A percentile compares a stretch with the other conserved stretches of the same genome.
Conservation (phyloP, 2,797 vertebrate species). For the Spheniscus humboldti region DNA sequence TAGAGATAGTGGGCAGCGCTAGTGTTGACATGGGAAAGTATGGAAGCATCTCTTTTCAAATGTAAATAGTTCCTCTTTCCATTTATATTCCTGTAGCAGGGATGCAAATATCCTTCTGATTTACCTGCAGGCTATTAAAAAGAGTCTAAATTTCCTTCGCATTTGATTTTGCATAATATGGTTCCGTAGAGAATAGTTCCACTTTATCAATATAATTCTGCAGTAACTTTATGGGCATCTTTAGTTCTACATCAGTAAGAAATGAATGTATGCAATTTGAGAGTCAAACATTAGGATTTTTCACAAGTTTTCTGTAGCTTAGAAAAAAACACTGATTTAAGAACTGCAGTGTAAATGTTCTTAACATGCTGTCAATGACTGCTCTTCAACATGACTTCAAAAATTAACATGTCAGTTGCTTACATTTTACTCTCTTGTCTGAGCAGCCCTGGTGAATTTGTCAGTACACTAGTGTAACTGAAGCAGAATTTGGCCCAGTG, state of each 20-base stretch:
- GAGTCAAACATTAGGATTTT: background rate
- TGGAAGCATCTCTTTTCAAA: background rate
- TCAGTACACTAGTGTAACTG: background rate
- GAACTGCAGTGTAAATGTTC: background rate
- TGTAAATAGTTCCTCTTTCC: background rate
- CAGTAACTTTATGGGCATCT: background rate
- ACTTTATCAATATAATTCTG: background rate
- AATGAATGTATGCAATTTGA: background rate
- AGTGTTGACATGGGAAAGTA: background rate
- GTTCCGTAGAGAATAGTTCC: background rate
- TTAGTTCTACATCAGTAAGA: background rate
- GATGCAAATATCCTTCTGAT: background rate
- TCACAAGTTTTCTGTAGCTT: background rate
- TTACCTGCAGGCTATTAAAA: background rate
- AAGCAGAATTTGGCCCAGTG: background rate
- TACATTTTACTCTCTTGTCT: background rate
- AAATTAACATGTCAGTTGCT: background rate
- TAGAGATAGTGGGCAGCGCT: background rate
- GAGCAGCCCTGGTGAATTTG: background rate
- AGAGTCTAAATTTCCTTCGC: background rate
- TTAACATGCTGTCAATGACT: background rate
- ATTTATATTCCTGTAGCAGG: background rate
- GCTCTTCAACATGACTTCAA: background rate
- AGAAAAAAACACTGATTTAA: background rate
- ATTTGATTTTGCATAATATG: background rate